Evolutionary conservation across 1,140 invertebrate species (phyloP), one percentile per base, ranked within the genome.

Genomic region (Drosophila nigromelanica): DNA sequence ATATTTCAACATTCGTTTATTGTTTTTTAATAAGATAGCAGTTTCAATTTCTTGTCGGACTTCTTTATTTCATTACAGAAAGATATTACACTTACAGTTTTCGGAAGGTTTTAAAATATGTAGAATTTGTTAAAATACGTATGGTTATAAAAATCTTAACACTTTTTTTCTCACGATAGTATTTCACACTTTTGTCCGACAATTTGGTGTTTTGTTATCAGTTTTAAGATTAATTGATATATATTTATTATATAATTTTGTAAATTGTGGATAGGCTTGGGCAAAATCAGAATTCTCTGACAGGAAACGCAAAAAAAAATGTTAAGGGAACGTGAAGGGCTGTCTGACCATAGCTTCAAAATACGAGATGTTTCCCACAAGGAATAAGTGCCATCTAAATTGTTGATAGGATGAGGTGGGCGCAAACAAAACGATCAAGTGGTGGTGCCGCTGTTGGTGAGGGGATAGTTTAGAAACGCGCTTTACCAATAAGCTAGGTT

Each of bases 51-150:
- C 12, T 56, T 66, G 61, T 43, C 69, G 69, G 39, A 10, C n/a
- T 30, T 30, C n/a, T 52, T 52, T 68, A 50, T 60, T 47, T 64
- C 39, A 58, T 50, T 45, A 42, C 66, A 61, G 30, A 52, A 54
- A 48, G 12, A 43, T 69, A 18, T 62, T 55, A 76, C 37, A 67
- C 39, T 67, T 56, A 43, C 18, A 62, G 39, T 52, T 62, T 40
- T 51, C 48, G 14, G 11, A 64, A 63, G 24, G 40, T 63, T 76
- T 66, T 39, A 80, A 72, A 76, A 58, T 50, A 68, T 62, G 47
- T 59, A 54, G 54, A 82, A 63, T 51, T 73, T 45, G 1, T 52
- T 52, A 56, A 73, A 56, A 76, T 68, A 68, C 24, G 40, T 69
- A 27, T 66, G 24, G 18, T n/a, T 63, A 30, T 42, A 60, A 51